Base-by-base conservation (phyloP, 2,888 invertebrate species). In the Agelastica alni region DNA sequence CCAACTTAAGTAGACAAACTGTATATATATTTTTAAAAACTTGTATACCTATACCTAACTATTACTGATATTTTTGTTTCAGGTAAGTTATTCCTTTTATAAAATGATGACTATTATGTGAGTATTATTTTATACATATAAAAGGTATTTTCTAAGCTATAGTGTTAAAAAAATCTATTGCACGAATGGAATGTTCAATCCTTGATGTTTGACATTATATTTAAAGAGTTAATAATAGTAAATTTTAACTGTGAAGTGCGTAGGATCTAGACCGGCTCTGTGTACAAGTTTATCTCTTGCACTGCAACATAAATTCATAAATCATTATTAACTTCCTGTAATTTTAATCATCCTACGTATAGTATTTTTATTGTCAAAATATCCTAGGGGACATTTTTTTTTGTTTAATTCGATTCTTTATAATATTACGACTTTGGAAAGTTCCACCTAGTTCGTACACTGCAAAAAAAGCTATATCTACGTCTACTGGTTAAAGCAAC, bases 281-380 rank as follows among this genome's bases (percentile, higher is more conserved):
- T 39, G 4, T 6, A 18, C n/a, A n/a, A n/a, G n/a, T n/a, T n/a
- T n/a, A n/a, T n/a, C n/a, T 42, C 22, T 42, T 37, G 17, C 30
- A 20, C 30, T 31, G 31, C 39, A 26, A 16, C 22, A 13, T 34
- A n/a, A n/a, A 34, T 41, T 46, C 41, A 47, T 53, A 47, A 53
- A 47, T 53, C 53, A 53, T 47, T 34, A 18, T 47, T 18, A 18
- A 42, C 42, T 53, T 53, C 53, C 53, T 44, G 53, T 42, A 39
- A 31, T 42, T 46, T 17, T 13, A 39, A 13, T 28, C 14, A 17
- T 17, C 41, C 53, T 34, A 53, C 45, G 46, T 41, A 32, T 16
- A 39, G 13, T 42, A 18, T 18, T 39, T 48, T 12, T 14, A 42
- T 42, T 42, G 46, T 36, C 34, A 13, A 47, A 18, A 26, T 9